These are phyloP conservation scores for Athrips mouffetella DNA, from an alignment of 2,888 invertebrate species.

Conservation along the genomic window DNA sequence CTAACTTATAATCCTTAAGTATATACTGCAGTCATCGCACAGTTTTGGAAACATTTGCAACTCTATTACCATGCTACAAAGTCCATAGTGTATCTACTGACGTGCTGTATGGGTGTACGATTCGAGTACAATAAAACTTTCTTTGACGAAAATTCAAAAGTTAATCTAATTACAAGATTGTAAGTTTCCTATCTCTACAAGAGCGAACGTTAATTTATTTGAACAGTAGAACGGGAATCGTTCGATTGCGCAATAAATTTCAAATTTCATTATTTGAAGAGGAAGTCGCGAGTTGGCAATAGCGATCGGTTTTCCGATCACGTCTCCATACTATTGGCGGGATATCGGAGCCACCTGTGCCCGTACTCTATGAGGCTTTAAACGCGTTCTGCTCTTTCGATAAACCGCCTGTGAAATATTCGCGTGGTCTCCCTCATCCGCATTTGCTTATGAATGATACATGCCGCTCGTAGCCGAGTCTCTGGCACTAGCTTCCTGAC, in stretches of 20 bases:
- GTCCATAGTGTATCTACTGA: too few relatives aligned
- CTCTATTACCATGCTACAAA: too few relatives aligned
- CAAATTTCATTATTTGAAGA: conserved; percentile 76
- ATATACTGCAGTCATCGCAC: too few relatives aligned
- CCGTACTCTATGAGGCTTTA: conserved; percentile 73
- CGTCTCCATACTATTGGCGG: conserved; percentile 73
- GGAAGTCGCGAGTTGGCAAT: conserved; percentile 71
- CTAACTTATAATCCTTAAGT: too few relatives aligned
- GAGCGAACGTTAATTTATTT: conserved; percentile 59
- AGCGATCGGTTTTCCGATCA: conserved; percentile 71
- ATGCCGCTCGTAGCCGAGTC: conserved; percentile 45
- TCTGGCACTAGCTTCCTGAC: background rate
- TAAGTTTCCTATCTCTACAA: conserved; percentile 41
- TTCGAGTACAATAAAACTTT: too few relatives aligned
- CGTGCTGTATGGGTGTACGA: too few relatives aligned
- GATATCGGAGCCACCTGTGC: conserved; percentile 75
- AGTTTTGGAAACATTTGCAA: too few relatives aligned
- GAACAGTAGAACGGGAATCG: conserved; percentile 50
- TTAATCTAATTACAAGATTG: conserved; percentile 35
- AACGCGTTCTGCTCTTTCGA: conserved; percentile 69
- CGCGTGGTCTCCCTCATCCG: conserved; percentile 57
- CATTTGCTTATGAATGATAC: conserved; percentile 75
- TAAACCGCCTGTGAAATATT: conserved; percentile 75
- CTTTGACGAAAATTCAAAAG: conserved; percentile 12
- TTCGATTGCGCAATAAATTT: conserved; percentile 71